A percentile compares a stretch with the other conserved stretches of the same genome.
Evolutionary conservation across 2,113 vertebrate species (phyloP).

Genomic region (Lutjanus erythropterus): DNA sequence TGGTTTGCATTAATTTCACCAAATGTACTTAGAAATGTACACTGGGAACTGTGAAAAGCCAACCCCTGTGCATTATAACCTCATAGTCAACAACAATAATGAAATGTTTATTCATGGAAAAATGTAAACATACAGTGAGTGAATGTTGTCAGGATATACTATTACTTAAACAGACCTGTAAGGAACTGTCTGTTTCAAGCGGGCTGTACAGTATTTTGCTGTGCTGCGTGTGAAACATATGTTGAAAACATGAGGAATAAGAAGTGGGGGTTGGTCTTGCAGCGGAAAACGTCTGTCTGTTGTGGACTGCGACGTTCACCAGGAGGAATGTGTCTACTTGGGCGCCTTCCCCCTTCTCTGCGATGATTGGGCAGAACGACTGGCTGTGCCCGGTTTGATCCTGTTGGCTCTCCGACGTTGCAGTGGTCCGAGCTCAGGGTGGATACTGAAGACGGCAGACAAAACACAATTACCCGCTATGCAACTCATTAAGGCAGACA

Average conservation of each 20-base stretch:
- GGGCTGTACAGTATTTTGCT: background rate
- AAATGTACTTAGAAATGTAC: background rate
- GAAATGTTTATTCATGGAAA: background rate
- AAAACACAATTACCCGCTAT: background rate
- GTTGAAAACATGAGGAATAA: background rate
- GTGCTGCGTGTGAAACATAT: background rate
- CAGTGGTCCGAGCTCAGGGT: background rate
- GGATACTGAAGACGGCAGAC: constrained; percentile 1
- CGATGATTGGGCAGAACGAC: constrained; percentile 47
- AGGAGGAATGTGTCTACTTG: constrained; percentile 6
- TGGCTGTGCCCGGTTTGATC: constrained; percentile 66
- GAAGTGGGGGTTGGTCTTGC: background rate
- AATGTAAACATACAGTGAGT: too few species aligned
- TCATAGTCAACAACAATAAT: background rate
- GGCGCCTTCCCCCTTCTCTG: constrained; percentile 17
- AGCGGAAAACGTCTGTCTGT: background rate
- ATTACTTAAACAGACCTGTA: background rate
- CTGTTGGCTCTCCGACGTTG: constrained; percentile 43
- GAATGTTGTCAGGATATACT: background rate
- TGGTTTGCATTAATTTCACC: background rate
- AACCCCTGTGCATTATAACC: background rate
- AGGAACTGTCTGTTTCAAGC: background rate
- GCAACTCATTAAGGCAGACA: background rate
- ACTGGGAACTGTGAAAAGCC: background rate
- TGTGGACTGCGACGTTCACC: background rate